Conservation (phyloP, 2,888 invertebrate genomes). For the Mimumesa dahlbomi region DNA sequence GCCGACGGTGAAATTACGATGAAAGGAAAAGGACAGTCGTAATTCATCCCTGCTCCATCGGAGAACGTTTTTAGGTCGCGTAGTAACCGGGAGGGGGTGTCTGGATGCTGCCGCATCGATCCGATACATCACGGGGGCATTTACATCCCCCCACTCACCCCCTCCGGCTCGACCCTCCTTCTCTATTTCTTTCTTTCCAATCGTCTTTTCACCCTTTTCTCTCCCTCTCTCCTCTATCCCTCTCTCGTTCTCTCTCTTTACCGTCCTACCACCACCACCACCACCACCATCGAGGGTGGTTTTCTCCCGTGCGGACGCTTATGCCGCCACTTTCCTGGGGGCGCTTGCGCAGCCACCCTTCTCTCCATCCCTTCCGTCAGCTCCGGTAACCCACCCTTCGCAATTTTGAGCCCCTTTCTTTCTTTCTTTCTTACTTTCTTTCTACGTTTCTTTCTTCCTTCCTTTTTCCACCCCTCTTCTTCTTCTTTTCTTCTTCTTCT, state of each 20-base stretch:
- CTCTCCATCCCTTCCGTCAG: constrained; percentile 28
- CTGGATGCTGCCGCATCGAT: constrained; percentile 80
- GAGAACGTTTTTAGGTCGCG: constrained; percentile 79
- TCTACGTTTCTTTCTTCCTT: constrained; percentile 42
- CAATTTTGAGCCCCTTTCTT: constrained; percentile 47
- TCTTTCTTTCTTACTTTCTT: constrained; percentile 38
- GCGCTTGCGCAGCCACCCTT: constrained; percentile 63
- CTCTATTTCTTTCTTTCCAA: constrained; percentile 43
- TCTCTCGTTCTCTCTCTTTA: constrained; percentile 33
- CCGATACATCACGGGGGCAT: constrained; percentile 80
- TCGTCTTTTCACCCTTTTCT: constrained; percentile 36
- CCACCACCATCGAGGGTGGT: constrained; percentile 55
- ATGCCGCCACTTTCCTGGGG: constrained; percentile 65
- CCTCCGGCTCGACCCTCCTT: constrained; percentile 38
- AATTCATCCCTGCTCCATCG: constrained; percentile 58
- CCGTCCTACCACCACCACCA: constrained; percentile 33
- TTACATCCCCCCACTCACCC: constrained; percentile 78
- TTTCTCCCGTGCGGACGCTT: constrained; percentile 65
- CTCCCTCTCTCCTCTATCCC: constrained; percentile 19
- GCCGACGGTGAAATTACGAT: constrained; percentile 44
- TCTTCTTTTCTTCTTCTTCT: constrained; percentile 38
- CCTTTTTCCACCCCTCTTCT: constrained; percentile 26
- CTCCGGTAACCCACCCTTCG: constrained; percentile 36
- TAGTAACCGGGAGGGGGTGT: constrained; percentile 76
- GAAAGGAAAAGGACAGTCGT: constrained; percentile 66